Evolutionary conservation across 2,888 invertebrate genomes (phyloP), one percentile per base, ranked within the genome.

Genomic region (Tribolium freemani): DNA sequence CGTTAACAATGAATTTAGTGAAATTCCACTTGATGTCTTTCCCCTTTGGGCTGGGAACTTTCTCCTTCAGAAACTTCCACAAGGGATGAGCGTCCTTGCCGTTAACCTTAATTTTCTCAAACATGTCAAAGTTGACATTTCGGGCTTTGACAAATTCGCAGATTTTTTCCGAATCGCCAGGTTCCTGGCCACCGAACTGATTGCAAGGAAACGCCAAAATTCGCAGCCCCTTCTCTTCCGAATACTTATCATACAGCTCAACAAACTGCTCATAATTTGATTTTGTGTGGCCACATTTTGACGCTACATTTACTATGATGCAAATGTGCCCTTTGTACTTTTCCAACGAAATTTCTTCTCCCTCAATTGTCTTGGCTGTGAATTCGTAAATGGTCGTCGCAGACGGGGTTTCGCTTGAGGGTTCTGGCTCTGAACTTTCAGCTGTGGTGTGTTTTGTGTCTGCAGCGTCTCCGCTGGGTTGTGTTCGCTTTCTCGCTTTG

Each of bases 161-260:
- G 75, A 93, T 91, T 45, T 90, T 90, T 10, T 91, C 91, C 31
- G 89, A 80, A 72, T 87, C 87, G 0, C 92, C 92, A 0, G 93
- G 91, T 81, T 93, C 93, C 81, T 93, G 91, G 0, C 91, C 90
- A 20, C 90, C 90, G 82, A 96, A 96, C 84, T 96, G 96, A 84
- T 96, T 96, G 87, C 95, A 96, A 0, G 96, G 96, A 85, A 96
- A 96, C 2, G 93, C 95, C 68, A 95, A 88, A 79, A 96, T 94
- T 78, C 90, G 89, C 13, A 96, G 87, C 76, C 95, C 92, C 86
- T 93, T 90, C 75, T 89, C 89, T 81, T 93, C 93, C 54, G 88
- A 90, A 86, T 93, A 93, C 82, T 93, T 90, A 70, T 93, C 91
- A 84, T 92, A 90, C 72, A 96, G 85, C 81, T 92, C 91, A 83